phyloP scores from a whole-genome alignment of 2,797 vertebrate genomes.

The Sphenodon punctatus region DNA sequence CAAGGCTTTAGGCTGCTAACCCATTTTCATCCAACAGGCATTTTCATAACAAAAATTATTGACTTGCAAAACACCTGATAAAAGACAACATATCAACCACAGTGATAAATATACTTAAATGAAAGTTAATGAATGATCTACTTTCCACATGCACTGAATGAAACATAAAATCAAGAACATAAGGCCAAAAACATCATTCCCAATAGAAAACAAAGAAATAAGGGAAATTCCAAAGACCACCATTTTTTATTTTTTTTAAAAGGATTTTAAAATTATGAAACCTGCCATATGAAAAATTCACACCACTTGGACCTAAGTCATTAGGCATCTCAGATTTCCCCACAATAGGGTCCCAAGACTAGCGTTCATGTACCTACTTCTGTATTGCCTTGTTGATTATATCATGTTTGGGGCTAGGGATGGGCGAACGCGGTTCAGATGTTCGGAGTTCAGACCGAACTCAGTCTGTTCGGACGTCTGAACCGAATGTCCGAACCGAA shows the following conservation, averaged over 20 bases:
- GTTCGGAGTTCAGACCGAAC: too few relatives aligned
- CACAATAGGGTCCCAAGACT: background rate
- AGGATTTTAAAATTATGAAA: background rate
- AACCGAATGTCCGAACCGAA: too few relatives aligned
- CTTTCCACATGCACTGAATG: background rate
- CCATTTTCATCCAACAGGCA: background rate
- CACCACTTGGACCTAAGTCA: background rate
- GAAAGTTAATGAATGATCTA: background rate
- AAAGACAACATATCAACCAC: background rate
- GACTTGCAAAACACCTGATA: background rate
- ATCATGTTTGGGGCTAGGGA: too few relatives aligned
- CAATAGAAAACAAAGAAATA: background rate
- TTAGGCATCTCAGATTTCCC: background rate
- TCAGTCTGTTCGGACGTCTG: too few relatives aligned
- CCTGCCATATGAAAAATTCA: background rate
- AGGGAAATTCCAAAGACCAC: background rate
- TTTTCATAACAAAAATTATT: background rate
- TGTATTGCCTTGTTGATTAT: too few relatives aligned
- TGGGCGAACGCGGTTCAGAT: too few relatives aligned
- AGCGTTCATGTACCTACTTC: background rate
- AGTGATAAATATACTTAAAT: background rate
- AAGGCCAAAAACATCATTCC: too few relatives aligned
- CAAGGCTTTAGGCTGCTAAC: too few relatives aligned
- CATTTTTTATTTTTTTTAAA: too few relatives aligned
- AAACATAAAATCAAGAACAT: background rate